Conservation (phyloP, 2,113 vertebrate species). For the Rutilus rutilus region DNA sequence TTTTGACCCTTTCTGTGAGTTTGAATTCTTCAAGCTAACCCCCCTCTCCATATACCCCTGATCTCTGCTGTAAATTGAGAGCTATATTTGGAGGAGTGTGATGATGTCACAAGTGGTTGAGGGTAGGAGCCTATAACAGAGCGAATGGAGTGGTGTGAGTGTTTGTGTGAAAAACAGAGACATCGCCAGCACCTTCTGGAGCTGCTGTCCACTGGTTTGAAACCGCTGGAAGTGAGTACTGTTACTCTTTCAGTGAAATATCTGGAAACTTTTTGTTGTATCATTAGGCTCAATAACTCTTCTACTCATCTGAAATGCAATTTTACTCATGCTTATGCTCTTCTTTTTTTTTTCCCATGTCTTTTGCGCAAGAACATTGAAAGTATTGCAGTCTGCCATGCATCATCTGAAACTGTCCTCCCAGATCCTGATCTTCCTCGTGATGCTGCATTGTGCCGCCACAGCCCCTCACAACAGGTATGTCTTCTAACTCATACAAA, state of each 20-base stretch:
- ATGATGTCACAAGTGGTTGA: slow-evolving; percentile 79
- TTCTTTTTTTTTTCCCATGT: neutral
- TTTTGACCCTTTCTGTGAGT: slow-evolving; percentile 53
- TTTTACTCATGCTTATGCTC: neutral
- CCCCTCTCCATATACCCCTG: neutral
- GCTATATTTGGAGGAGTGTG: slow-evolving; percentile 79
- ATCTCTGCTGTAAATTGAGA: slow-evolving; percentile 61
- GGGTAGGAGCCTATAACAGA: slow-evolving; percentile 74
- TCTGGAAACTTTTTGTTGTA: neutral
- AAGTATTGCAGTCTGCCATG: slow-evolving; percentile 72
- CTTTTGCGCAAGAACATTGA: neutral
- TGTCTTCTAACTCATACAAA: slow-evolving; percentile 53
- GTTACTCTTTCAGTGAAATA: neutral
- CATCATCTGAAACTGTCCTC: slow-evolving; percentile 75
- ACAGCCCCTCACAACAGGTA: slow-evolving; percentile 83
- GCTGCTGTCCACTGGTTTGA: slow-evolving; percentile 51
- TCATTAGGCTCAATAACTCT: neutral
- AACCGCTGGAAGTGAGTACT: slow-evolving; percentile 66
- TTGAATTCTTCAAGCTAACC: slow-evolving; percentile 47
- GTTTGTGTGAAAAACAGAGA: slow-evolving; percentile 65
- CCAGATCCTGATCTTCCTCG: slow-evolving; percentile 76
- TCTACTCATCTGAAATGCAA: neutral
- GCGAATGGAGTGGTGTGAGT: slow-evolving; percentile 54
- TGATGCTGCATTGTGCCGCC: slow-evolving; percentile 76
- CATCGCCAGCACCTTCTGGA: slow-evolving; percentile 62